Percentiles rank a stretch among this genome's conserved stretches.
phyloP scores from a whole-genome alignment of 2,113 vertebrate genomes.

The Rhinichthys klamathensis region DNA sequence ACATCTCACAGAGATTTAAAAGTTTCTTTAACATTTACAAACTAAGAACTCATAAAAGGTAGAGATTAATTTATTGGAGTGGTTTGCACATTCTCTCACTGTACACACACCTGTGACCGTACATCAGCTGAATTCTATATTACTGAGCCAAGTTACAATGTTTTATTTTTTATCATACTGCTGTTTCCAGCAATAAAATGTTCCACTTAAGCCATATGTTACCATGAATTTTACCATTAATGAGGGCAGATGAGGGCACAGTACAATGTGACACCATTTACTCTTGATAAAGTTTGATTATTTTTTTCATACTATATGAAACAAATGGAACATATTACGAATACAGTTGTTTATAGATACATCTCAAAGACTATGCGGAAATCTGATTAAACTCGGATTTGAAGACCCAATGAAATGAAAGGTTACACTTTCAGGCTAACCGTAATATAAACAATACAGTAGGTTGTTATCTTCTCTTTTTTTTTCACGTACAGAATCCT shows the following conservation, averaged over 20 bases:
- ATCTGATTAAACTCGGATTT: not conserved
- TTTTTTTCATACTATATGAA: not conserved
- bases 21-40: not conserved
- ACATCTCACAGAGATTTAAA: not conserved
- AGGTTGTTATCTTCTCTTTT: conserved; percentile 11
- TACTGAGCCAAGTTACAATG: not conserved
- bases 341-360: not conserved
- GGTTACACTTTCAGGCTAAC: not conserved
- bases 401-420: not conserved
- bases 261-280: not conserved
- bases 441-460: not conserved
- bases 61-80: not conserved
- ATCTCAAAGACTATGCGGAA: not conserved
- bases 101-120: not conserved
- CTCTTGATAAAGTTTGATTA: not conserved
- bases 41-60: not conserved
- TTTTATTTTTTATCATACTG: not conserved
- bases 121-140: not conserved
- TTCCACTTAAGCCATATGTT: not conserved
- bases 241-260: not conserved
- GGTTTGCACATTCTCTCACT: not conserved
- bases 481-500: conserved; percentile 84
- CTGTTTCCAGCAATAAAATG: not conserved
- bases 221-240: not conserved
- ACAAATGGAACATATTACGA: not conserved